Evolutionary conservation across 2,888 invertebrate genomes (phyloP).

Genomic region (Lamellibrachia columna): DNA sequence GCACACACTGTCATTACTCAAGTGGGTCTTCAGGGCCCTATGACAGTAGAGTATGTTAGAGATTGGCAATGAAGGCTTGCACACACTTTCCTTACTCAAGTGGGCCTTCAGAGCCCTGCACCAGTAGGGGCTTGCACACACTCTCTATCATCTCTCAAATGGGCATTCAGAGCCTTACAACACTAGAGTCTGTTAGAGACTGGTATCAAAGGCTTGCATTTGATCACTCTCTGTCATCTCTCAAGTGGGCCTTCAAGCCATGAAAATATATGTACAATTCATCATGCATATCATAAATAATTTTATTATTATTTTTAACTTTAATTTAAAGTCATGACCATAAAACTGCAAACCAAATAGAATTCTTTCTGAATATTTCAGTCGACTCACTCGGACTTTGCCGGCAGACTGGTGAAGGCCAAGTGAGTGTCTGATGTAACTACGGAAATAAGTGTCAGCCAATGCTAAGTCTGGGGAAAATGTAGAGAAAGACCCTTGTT

Average conservation of each 20-base stretch:
- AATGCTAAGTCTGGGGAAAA: background rate
- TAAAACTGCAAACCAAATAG: no score
- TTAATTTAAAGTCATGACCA: no score
- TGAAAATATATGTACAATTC: no score
- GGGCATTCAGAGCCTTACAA: slow-evolving; percentile 57
- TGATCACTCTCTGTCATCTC: slow-evolving; percentile 81
- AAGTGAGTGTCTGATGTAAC: background rate
- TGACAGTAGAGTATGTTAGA: slow-evolving; percentile 73
- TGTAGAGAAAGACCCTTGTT: background rate
- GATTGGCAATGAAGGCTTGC: slow-evolving; percentile 90
- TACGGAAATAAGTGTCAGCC: background rate
- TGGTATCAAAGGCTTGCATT: no score
- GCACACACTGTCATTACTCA: slow-evolving; percentile 90
- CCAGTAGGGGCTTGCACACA: slow-evolving; percentile 82
- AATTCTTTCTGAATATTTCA: no score
- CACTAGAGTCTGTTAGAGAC: no score
- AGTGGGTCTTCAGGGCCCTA: slow-evolving; percentile 86
- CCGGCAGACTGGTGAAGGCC: no score
- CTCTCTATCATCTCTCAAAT: slow-evolving; percentile 86
- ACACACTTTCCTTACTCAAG: slow-evolving; percentile 88
- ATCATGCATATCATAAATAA: no score
- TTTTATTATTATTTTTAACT: no score
- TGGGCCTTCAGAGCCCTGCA: slow-evolving; percentile 67
- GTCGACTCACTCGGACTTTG: no score
- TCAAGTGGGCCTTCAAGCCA: slow-evolving; percentile 71